Evolutionary conservation across 2,888 invertebrate genomes (phyloP).

Genomic region (Anthoptus insignis): DNA sequence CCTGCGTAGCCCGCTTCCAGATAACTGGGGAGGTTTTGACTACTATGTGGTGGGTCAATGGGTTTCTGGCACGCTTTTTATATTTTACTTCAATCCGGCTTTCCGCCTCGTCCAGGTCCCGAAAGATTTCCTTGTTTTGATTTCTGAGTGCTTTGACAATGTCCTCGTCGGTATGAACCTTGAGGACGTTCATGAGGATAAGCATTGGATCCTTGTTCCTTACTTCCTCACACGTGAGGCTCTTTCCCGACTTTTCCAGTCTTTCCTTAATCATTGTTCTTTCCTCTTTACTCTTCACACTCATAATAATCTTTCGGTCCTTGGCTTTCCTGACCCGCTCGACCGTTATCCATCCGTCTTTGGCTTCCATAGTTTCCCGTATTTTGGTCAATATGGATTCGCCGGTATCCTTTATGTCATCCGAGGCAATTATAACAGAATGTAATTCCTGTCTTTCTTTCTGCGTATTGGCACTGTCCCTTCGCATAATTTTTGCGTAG

Average conservation of each 20-base stretch:
- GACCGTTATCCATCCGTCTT: constrained; percentile 3
- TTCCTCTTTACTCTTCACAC: constrained; percentile 15
- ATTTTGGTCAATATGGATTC: too few species aligned
- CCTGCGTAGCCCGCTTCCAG: not conserved
- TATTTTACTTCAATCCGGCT: not conserved
- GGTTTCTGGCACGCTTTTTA: constrained; percentile 23
- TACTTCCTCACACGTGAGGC: not conserved
- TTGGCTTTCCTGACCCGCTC: constrained; percentile 12
- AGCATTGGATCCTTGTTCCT: constrained; percentile 18
- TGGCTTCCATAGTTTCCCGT: too few species aligned
- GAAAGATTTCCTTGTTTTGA: constrained; percentile 25
- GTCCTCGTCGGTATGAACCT: constrained; percentile 30
- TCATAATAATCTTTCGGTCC: constrained; percentile 34
- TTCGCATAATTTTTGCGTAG: too few species aligned
- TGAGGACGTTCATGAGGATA: constrained; percentile 32
- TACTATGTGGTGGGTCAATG: not conserved
- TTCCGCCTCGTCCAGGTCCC: too few species aligned
- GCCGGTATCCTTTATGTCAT: too few species aligned
- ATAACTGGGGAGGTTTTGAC: constrained; percentile 7
- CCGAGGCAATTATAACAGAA: too few species aligned
- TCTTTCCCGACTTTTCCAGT: not conserved
- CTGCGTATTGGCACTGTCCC: too few species aligned
- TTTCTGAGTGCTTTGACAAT: constrained; percentile 21
- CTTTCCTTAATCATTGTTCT: not conserved
- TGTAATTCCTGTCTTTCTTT: too few species aligned